These are phyloP conservation scores for Xestia c-nigrum DNA, from an alignment of 2,888 invertebrate species.

Conservation along the genomic window DNA sequence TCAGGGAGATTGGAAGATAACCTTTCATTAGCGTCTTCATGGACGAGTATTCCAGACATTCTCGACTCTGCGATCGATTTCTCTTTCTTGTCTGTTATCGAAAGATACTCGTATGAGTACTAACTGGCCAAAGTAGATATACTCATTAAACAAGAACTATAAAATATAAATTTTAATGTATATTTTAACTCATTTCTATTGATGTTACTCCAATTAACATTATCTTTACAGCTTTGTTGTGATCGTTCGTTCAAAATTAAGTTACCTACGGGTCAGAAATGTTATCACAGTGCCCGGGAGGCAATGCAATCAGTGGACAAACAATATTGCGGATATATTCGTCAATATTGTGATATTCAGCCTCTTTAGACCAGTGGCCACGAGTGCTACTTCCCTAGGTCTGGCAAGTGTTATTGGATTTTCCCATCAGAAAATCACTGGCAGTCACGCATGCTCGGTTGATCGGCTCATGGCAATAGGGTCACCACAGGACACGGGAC, in stretches of 20 bases:
- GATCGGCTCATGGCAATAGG: background rate
- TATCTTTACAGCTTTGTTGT: slow-evolving; percentile 60
- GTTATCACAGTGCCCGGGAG: slow-evolving; percentile 42
- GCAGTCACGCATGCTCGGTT: too few relatives aligned
- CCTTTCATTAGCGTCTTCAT: too few relatives aligned
- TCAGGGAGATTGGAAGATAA: too few relatives aligned
- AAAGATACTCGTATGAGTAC: too few relatives aligned
- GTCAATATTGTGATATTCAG: background rate
- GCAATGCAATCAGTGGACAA: slow-evolving; percentile 42
- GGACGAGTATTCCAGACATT: too few relatives aligned
- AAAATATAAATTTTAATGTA: background rate
- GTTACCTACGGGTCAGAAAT: slow-evolving; percentile 50
- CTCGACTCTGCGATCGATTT: too few relatives aligned
- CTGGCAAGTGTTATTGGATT: background rate
- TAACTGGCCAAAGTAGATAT: too few relatives aligned
- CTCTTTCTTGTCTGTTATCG: too few relatives aligned
- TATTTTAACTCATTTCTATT: slow-evolving; percentile 17
- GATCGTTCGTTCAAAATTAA: slow-evolving; percentile 38
- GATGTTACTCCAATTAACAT: slow-evolving; percentile 53
- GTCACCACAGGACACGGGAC: background rate
- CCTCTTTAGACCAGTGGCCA: background rate
- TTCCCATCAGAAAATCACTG: background rate
- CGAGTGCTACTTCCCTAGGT: too few relatives aligned
- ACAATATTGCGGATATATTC: slow-evolving; percentile 30
- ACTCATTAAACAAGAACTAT: too few relatives aligned